A percentile compares a stretch with the other conserved stretches of the same genome.
phyloP scores from a whole-genome alignment of 2,797 vertebrate genomes.

The Cirrhinus molitorella region DNA sequence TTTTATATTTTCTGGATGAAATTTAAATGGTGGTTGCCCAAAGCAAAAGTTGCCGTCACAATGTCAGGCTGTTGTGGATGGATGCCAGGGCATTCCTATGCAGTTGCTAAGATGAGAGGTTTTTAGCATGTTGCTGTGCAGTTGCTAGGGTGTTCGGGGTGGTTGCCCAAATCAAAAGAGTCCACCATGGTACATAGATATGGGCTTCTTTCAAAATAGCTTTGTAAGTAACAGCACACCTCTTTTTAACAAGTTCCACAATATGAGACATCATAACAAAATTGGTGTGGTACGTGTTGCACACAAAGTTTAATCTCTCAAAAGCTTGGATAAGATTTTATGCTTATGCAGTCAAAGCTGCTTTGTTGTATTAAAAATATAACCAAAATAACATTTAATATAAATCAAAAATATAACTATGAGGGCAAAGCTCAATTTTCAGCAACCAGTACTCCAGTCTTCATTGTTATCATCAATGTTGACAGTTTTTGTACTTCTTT shows the following conservation, averaged over 20 bases:
- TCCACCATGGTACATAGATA: neutral
- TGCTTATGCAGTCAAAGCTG: no score
- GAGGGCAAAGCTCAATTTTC: no score
- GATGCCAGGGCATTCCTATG: conserved; percentile 15
- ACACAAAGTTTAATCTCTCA: no score
- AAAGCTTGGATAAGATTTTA: no score
- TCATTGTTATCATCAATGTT: neutral
- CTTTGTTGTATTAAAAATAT: no score
- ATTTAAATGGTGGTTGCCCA: neutral
- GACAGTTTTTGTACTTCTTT: no score
- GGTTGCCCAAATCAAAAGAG: neutral
- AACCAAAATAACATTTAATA: no score
- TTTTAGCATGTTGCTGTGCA: conserved; percentile 10
- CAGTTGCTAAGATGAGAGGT: conserved; percentile 11
- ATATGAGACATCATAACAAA: neutral
- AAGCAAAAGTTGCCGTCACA: neutral
- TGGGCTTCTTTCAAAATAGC: neutral
- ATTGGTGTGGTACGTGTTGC: neutral
- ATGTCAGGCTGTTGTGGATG: neutral
- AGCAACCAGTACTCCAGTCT: no score
- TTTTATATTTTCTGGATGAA: neutral
- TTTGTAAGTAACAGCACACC: neutral
- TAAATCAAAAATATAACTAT: no score
- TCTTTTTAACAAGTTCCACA: neutral
- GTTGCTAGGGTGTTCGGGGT: neutral